Conservation (phyloP, 2,113 vertebrate genomes). For the Sorex araneus region DNA sequence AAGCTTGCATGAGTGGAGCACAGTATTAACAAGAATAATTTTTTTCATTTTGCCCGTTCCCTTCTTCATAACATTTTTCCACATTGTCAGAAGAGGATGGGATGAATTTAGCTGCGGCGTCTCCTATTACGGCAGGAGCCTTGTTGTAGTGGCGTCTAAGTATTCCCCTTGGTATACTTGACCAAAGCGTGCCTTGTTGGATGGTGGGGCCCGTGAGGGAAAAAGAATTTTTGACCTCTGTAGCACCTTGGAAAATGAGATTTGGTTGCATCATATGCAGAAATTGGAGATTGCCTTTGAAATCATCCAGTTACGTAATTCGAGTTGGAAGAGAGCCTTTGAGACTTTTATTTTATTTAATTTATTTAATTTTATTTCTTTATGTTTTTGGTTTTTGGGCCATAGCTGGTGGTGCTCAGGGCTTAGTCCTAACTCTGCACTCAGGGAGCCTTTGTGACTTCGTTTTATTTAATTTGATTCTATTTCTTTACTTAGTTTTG, state of each 20-base stretch:
- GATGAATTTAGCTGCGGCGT: constrained; percentile 10
- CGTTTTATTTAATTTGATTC: background rate
- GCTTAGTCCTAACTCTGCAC: no score
- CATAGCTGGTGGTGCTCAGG: no score
- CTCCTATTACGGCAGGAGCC: constrained; percentile 49
- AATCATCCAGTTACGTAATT: constrained; percentile 18
- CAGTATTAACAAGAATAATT: constrained; percentile 58
- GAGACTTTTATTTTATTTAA: background rate
- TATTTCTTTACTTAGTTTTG: background rate
- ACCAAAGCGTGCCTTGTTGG: constrained; percentile 58
- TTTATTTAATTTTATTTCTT: no score
- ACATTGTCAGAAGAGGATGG: constrained; percentile 40
- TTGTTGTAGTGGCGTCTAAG: constrained; percentile 45
- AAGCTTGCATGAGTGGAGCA: constrained; percentile 8
- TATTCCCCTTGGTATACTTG: constrained; percentile 70
- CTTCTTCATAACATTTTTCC: constrained; percentile 29
- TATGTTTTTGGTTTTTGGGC: no score
- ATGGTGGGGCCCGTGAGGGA: background rate
- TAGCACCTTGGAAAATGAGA: constrained; percentile 64
- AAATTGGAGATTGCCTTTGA: constrained; percentile 52
- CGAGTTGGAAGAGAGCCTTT: constrained; percentile 17
- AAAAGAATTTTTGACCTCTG: constrained; percentile 55
- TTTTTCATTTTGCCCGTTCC: constrained; percentile 59
- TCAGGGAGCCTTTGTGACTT: no score
- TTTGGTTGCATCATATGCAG: constrained; percentile 47